A percentile compares a stretch with the other conserved stretches of the same genome.
Evolutionary conservation across 37 sponge, comb jelly and placozoan species (phyloP).

Genomic region (Halisarca cf. caerulea): DNA sequence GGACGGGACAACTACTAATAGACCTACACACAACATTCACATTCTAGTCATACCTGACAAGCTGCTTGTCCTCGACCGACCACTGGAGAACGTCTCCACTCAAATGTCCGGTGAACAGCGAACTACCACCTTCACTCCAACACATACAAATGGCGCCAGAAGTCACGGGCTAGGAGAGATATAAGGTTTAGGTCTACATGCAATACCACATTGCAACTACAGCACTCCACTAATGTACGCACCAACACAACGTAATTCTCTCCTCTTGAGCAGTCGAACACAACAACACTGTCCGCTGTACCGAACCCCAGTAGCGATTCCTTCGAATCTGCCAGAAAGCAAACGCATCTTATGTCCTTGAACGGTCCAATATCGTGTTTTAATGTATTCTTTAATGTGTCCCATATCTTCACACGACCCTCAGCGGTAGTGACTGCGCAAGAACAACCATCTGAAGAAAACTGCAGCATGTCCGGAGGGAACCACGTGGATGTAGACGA

Average conservation of each 20-base stretch:
- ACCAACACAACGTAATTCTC: not conserved
- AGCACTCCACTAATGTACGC: not conserved
- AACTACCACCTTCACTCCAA: constrained; percentile 1
- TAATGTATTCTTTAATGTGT: not conserved
- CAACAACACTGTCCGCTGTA: not conserved
- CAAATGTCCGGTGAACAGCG: not conserved
- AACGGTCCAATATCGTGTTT: not conserved
- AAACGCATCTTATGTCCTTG: not conserved
- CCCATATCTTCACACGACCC: constrained; percentile 2
- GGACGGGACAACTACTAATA: not conserved
- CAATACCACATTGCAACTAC: not conserved
- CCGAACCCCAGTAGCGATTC: not conserved
- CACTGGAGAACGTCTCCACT: not conserved
- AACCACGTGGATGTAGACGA: not conserved
- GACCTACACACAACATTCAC: not conserved
- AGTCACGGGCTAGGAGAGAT: too few relatives aligned
- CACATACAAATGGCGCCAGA: not conserved
- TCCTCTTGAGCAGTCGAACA: not conserved
- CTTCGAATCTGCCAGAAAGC: not conserved
- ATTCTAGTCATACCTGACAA: not conserved
- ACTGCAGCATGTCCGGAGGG: not conserved
- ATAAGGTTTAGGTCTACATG: not conserved
- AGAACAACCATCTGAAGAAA: not conserved
- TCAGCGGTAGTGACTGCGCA: not conserved
- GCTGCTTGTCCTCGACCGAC: not conserved